Conservation (phyloP, 2,113 vertebrate species). For the Melanotaenia duboulayi region DNA sequence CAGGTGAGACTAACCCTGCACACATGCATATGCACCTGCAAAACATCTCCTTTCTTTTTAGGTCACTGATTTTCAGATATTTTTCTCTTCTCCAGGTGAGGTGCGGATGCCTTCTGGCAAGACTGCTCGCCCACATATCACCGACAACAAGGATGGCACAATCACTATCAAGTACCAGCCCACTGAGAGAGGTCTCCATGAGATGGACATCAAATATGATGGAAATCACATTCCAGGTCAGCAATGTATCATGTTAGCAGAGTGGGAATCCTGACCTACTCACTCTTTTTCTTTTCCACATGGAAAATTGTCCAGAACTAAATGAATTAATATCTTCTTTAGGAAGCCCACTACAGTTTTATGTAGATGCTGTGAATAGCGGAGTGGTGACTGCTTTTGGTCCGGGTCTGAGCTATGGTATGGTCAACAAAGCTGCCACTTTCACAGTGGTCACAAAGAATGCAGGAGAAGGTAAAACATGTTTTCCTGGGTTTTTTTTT, state of each 20-base stretch:
- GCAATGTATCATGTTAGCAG: background rate
- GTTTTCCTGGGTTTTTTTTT: background rate
- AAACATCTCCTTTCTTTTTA: slow-evolving; percentile 20
- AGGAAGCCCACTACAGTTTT: slow-evolving; percentile 97
- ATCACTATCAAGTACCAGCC: slow-evolving; percentile 94
- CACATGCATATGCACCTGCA: background rate
- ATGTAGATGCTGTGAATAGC: slow-evolving; percentile 91
- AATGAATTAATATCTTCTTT: background rate
- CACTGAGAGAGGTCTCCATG: slow-evolving; percentile 92
- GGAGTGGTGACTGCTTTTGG: slow-evolving; percentile 95
- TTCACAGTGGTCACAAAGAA: slow-evolving; percentile 97
- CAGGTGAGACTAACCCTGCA: slow-evolving; percentile 81
- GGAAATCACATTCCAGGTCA: slow-evolving; percentile 97
- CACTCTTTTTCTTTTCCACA: background rate
- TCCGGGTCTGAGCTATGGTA: slow-evolving; percentile 93
- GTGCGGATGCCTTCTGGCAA: slow-evolving; percentile 97
- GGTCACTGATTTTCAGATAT: slow-evolving; percentile 33
- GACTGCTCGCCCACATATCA: slow-evolving; percentile 89
- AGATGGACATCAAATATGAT: slow-evolving; percentile 98
- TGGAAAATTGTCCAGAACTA: too few relatives aligned
- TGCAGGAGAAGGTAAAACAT: slow-evolving; percentile 89
- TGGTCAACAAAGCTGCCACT: slow-evolving; percentile 92
- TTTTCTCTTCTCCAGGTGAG: slow-evolving; percentile 83
- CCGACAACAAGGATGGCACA: slow-evolving; percentile 94
- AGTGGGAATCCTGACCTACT: background rate